Evolutionary conservation across 2,888 invertebrate species (phyloP), one percentile per base, ranked within the genome.

Genomic region (Aleiodes testaceus): DNA sequence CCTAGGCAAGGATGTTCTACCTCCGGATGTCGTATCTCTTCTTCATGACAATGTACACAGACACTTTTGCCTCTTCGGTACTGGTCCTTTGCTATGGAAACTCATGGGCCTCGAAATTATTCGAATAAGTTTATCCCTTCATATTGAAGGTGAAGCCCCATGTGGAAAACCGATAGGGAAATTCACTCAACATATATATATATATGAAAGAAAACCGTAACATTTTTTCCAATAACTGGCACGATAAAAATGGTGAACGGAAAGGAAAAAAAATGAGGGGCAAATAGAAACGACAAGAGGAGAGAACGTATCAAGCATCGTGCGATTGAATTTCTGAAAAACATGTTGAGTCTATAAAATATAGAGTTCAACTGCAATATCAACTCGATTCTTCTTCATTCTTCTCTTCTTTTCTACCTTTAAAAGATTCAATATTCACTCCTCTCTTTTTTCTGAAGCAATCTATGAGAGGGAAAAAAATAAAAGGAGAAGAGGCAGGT

Each of bases 401-500:
- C 18, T 59, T 42, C 36, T 42, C 11, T 18, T 11, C 50, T 50
- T 11, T 18, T 59, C 18, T 42, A 1, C 9, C 36, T 18, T 5
- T 16, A 26, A 49, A 20, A 70, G 59, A 61, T 70, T 66, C 50
- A 70, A 70, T 70, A 66, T 66, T 55, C 70, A 18, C 16, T 70
- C 18, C 42, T 42, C 16, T 14, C 26, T 18, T 18, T 18, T 36
- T 36, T 16, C 36, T n/a, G 14, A n/a, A 49, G 5, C 16, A 49
- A 49, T 36, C 36, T 36, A 49, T 14, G 49, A 49, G 45, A 30
- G 30, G 30, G 20, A 36, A 26, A 47, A 45, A 66, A 12, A 42
- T 11, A 16, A 53, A 45, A 18, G 20, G 45, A 59, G 20, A 20
- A 64, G 26, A 26, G 42, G 42, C 44, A 44, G 52, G 18, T 14